A percentile compares a stretch with the other conserved stretches of the same genome.
These are phyloP conservation scores for Armadillidium nasatum DNA, from an alignment of 1,140 invertebrate genomes.

Conservation along the genomic window DNA sequence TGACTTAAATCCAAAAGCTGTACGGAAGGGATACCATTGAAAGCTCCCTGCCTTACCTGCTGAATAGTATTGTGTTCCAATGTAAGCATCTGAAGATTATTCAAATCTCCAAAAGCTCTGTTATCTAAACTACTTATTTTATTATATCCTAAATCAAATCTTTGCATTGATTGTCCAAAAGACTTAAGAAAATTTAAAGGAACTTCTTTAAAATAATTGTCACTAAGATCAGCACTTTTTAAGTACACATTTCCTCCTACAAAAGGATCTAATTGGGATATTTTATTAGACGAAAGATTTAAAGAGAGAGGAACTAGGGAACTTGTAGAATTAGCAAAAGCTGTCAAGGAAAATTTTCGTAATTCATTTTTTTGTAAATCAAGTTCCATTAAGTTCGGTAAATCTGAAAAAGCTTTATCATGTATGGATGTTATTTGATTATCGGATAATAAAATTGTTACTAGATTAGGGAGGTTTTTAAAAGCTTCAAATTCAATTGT, in stretches of 20 bases:
- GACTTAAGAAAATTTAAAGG: constrained; percentile 61
- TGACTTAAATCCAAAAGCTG: constrained; percentile 73
- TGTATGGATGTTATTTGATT: constrained; percentile 46
- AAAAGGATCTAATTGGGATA: constrained; percentile 67
- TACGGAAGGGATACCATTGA: constrained; percentile 60
- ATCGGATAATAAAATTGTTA: constrained; percentile 62
- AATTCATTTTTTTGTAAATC: constrained; percentile 71
- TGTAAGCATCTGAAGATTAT: constrained; percentile 61
- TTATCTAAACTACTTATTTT: constrained; percentile 63
- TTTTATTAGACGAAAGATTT: constrained; percentile 71
- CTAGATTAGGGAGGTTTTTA: constrained; percentile 61
- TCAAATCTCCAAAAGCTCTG: constrained; percentile 58
- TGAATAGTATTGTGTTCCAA: constrained; percentile 69
- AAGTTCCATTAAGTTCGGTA: constrained; percentile 63
- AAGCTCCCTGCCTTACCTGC: constrained; percentile 64
- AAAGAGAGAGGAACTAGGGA: constrained; percentile 62
- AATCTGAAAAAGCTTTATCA: constrained; percentile 59
- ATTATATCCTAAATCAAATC: constrained; percentile 69
- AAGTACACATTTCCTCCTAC: constrained; percentile 64
- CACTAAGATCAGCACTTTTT: constrained; percentile 55
- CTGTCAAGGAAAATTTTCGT: constrained; percentile 66
- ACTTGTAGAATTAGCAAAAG: constrained; percentile 68
- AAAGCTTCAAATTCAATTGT: constrained; percentile 58
- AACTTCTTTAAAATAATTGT: constrained; percentile 57
- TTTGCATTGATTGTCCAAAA: constrained; percentile 59